Base-by-base conservation (phyloP, 30 jellyfish, hydroid and myxozoan species). In the Aurelia coerulea region DNA sequence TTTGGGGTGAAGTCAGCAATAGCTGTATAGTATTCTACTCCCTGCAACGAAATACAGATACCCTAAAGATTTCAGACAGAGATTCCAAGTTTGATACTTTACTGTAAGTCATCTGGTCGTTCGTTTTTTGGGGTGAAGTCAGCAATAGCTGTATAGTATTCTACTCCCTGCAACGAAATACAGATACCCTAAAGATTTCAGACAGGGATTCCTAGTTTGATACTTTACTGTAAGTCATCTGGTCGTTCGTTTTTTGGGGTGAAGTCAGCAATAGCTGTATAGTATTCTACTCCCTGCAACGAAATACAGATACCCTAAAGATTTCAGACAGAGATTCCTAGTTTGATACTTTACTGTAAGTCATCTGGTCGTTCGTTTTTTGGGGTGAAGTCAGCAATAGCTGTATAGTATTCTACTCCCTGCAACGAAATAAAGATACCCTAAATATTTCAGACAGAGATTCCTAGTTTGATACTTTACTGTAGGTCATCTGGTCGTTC, bases 331-430 rank as follows among this genome's bases (percentile, higher is more conserved):
- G 49, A n/a, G n/a, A n/a, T n/a, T n/a, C n/a, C n/a, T n/a, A n/a
- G n/a, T n/a, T n/a, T n/a, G n/a, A n/a, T n/a, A n/a, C n/a, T n/a
- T n/a, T n/a, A n/a, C n/a, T 62, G 32, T 34, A 94, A 66, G 62
- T 89, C 93, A 17, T 81, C 97, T 3, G 93, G 71, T 10, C 79
- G 65, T 15, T 74, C 88, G 15, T 51, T 78, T 23, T 31, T 67
- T 2, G 99, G 99, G 31, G 31, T 74, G 89, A 81, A 94, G 65
- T 94, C 97, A 42, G 90, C 88, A 73, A 94, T 56, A 19, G 97
- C 99, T 1, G 85, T 6, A 64, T 80, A 94, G 68, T 62, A 83
- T 62, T 92, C 95, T 2, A 78, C 86, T 14, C 80, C 95, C 97
- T 90, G 49, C 51, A 76, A 35, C 1, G 63, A 59, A 8, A 59